Percentiles rank a stretch among this genome's conserved stretches.
Evolutionary conservation across 2,797 vertebrate species (phyloP).

Genomic region (Leucoraja ocellata): DNA sequence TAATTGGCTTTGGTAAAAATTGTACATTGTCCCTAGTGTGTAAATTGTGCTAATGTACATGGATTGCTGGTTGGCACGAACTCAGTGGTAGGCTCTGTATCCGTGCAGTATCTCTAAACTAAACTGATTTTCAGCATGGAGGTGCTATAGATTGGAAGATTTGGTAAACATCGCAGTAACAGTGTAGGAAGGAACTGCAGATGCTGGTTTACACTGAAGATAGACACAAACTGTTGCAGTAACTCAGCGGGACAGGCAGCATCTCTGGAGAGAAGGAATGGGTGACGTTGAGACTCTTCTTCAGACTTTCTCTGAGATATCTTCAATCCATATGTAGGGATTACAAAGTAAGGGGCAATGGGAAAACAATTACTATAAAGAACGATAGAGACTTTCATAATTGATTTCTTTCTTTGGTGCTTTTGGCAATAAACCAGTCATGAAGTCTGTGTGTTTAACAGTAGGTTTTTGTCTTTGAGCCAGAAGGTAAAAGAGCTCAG

Average conservation of each 20-base stretch:
- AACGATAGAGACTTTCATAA: background rate
- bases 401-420: background rate
- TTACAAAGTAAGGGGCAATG: background rate
- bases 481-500: background rate
- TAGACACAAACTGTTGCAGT: too few species aligned
- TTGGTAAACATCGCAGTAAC: background rate
- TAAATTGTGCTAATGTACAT: too few species aligned
- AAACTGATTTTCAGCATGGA: background rate
- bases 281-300: too few species aligned
- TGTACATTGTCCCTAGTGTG: too few species aligned
- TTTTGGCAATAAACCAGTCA: too few species aligned
- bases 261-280: too few species aligned
- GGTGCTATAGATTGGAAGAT: background rate
- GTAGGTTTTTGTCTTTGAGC: background rate
- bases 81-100: too few species aligned
- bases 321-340: background rate
- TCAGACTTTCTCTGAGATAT: background rate
- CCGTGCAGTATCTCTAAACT: too few species aligned
- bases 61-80: too few species aligned
- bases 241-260: too few species aligned
- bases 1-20: too few species aligned
- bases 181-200: background rate
- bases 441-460: background rate
- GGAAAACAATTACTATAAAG: background rate
- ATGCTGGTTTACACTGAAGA: too few species aligned